These are phyloP conservation scores for Clepsis dumicolana DNA, from an alignment of 2,888 invertebrate species.

Conservation along the genomic window DNA sequence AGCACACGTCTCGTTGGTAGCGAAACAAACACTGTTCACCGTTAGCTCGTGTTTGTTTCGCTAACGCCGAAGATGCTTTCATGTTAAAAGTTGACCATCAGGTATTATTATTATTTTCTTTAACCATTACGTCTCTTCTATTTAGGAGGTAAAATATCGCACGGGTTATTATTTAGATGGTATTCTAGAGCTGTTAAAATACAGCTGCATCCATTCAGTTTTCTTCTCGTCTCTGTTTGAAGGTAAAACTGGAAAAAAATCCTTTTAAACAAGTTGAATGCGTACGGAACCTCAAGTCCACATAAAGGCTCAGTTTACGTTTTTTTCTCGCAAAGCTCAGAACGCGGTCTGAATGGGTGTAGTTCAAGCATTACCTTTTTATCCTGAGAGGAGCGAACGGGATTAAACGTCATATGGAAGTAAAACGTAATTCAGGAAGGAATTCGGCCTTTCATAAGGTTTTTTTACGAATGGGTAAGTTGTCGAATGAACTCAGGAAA, in stretches of 20 bases:
- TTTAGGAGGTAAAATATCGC: no score
- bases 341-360: constrained; percentile 48
- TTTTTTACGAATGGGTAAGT: constrained; percentile 16
- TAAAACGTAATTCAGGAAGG: constrained; percentile 34
- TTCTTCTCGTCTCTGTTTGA: neutral
- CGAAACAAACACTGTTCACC: no score
- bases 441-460: constrained; percentile 26
- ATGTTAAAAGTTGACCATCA: no score
- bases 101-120: no score
- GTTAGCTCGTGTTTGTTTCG: no score
- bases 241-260: neutral
- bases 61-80: no score
- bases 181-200: neutral
- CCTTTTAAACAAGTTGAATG: constrained; percentile 20
- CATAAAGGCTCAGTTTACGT: constrained; percentile 47
- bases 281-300: constrained; percentile 44
- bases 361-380: constrained; percentile 10
- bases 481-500: constrained; percentile 3
- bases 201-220: neutral
- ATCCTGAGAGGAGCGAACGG: constrained; percentile 12
- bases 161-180: no score
- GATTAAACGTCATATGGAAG: constrained; percentile 28
- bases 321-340: constrained; percentile 46
- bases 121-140: no score
- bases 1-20: no score